phyloP scores from a whole-genome alignment of 2,113 vertebrate genomes.

The Sinocyclocheilus maitianheensis region DNA sequence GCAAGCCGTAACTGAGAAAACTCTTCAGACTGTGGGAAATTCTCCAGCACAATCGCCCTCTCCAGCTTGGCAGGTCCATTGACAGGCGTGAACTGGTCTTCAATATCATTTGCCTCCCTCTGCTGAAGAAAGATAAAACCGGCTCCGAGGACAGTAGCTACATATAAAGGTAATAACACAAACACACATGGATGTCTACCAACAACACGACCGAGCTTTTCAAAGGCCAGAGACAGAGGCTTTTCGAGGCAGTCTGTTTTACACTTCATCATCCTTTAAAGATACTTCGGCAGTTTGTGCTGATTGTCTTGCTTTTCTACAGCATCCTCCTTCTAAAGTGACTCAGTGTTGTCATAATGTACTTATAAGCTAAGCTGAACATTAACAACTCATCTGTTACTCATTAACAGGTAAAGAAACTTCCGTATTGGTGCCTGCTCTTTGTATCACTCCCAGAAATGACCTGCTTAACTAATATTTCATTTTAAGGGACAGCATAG shows the following conservation, averaged over 20 bases:
- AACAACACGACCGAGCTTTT: constrained; percentile 59
- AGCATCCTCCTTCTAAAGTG: too few species aligned
- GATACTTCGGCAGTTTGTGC: neutral
- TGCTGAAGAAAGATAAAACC: constrained; percentile 64
- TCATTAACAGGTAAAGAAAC: too few species aligned
- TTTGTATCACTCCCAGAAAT: too few species aligned
- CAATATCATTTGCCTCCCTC: constrained; percentile 61
- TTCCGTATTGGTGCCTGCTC: too few species aligned
- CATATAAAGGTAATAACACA: constrained; percentile 61
- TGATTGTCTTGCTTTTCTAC: neutral
- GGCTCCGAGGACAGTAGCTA: constrained; percentile 63
- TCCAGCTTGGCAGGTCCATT: constrained; percentile 70
- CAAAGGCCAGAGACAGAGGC: constrained; percentile 62
- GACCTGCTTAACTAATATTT: too few species aligned
- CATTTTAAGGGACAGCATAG: too few species aligned
- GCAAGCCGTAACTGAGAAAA: constrained; percentile 69
- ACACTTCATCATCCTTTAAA: constrained; percentile 7
- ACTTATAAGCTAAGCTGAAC: too few species aligned
- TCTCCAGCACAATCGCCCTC: constrained; percentile 59
- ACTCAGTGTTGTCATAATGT: too few species aligned
- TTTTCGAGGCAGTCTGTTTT: constrained; percentile 67
- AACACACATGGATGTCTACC: constrained; percentile 70
- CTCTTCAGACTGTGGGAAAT: constrained; percentile 63
- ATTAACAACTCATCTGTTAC: too few species aligned
- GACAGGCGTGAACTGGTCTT: constrained; percentile 72